Evolutionary conservation across 2,797 vertebrate genomes (phyloP), one percentile per base, ranked within the genome.

Genomic region (Pelodytes ibericus): DNA sequence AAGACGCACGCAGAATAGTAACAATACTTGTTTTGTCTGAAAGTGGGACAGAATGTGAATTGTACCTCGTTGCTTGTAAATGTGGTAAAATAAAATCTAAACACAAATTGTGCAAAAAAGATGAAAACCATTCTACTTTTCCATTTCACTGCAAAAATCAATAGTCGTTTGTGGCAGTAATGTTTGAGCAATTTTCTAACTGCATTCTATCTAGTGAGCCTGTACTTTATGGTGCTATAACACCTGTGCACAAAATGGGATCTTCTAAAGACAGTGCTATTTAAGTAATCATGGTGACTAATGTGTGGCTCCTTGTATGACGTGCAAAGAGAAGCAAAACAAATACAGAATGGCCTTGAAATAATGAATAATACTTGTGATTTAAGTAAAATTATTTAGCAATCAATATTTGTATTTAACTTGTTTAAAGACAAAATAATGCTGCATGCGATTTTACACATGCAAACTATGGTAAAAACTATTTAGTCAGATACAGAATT

Each of bases 111-210:
- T 30, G 26, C 24, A 62, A 75, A n/a, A n/a, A 44, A 30, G 58
- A 70, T 39, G 30, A 70, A 63, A 59, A 62, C 22, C 31, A 36
- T 49, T 62, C 30, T 62, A 41, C 64, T 62, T 31, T 70, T 63
- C 74, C 30, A 56, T 75, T 76, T 70, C 15, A 22, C 31, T 63
- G 58, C 26, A 76, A 76, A 63, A 76, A 76, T 76, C 74, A 70
- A 76, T 76, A 76, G 74, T 36, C 30, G 57, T 70, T 76, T 64
- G 11, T 18, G 47, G 51, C 41, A 63, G 57, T 76, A 62, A 76
- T 76, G 59, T 76, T 29, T 56, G 47, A 56, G 66, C 74, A 76
- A 76, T 76, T 69, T 70, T 69, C 59, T 53, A 63, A 53, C 74
- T 30, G 51, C 74, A 56, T 62, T 41, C 59, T 70, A 63, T 70